Conservation (phyloP, 2,113 vertebrate genomes). For the Orycteropus afer region DNA sequence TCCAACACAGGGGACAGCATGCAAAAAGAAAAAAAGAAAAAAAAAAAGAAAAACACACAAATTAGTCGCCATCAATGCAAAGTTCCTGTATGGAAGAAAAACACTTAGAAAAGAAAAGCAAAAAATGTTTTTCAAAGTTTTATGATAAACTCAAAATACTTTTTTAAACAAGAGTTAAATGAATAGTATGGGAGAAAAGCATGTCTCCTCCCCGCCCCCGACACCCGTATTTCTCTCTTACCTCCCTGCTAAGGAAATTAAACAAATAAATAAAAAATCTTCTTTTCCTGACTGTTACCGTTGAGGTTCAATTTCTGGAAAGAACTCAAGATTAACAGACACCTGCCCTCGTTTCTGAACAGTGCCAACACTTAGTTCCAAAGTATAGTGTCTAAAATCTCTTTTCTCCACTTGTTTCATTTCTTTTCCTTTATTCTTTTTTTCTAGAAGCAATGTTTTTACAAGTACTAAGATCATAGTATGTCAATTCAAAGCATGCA, state of each 20-base stretch:
- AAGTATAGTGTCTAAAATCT: neutral
- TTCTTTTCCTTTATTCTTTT: no score
- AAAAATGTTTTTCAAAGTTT: conserved; percentile 83
- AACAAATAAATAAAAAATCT: neutral
- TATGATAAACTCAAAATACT: conserved; percentile 77
- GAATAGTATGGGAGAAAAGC: conserved; percentile 61
- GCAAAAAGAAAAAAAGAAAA: conserved; percentile 88
- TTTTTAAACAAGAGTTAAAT: conserved; percentile 73
- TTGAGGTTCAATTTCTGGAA: neutral
- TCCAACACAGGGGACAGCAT: conserved; percentile 94
- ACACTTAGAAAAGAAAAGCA: conserved; percentile 80
- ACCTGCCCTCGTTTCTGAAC: neutral
- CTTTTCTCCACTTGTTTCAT: neutral
- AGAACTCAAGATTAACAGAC: neutral
- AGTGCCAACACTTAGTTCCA: conserved; percentile 6
- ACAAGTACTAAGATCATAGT: neutral
- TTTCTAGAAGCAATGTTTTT: neutral
- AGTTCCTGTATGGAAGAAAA: conserved; percentile 87
- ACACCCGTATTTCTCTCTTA: conserved; percentile 35
- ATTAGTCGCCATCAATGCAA: conserved; percentile 90
- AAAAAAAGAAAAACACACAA: conserved; percentile 90
- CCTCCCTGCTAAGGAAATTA: neutral
- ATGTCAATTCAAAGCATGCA: neutral
- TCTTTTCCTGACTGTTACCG: neutral
- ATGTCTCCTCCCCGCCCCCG: no score